phyloP scores from a whole-genome alignment of 2,797 vertebrate genomes.

The Anomalospiza imberbis region DNA sequence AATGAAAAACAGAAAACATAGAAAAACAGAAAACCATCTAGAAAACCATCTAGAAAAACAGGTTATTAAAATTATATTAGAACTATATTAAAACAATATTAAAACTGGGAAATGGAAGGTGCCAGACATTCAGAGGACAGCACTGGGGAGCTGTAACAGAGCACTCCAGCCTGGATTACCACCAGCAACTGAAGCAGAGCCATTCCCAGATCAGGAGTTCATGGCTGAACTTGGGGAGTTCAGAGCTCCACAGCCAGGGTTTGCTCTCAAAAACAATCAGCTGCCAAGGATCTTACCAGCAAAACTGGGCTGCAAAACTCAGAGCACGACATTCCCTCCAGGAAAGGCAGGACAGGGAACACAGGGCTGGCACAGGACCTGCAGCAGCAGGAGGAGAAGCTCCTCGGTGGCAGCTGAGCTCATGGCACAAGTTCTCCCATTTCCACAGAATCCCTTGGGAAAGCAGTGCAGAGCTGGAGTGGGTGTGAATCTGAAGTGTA shows the following conservation, averaged over 20 bases:
- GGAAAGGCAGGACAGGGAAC: background rate
- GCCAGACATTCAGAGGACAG: background rate
- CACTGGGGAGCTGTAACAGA: background rate
- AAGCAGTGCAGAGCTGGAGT: background rate
- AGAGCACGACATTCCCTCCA: background rate
- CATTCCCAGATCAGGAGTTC: background rate
- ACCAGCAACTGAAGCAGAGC: background rate
- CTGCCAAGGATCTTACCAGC: background rate
- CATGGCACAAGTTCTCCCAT: background rate
- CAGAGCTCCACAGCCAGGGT: fast-evolving
- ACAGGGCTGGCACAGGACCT: background rate
- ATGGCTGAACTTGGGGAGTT: fast-evolving
- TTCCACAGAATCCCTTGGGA: background rate
- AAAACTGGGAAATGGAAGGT: background rate
- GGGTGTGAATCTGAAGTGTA: background rate
- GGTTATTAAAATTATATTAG: too few species aligned
- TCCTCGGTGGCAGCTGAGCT: background rate
- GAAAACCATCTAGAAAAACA: too few species aligned
- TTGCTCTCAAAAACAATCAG: background rate
- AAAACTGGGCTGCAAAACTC: fast-evolving
- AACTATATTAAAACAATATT: background rate
- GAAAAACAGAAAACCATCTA: too few species aligned
- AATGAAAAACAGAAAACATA: too few species aligned
- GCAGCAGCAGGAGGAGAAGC: background rate
- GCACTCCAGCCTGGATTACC: background rate